These are phyloP conservation scores for Willowsia nigromaculata DNA, from an alignment of 2,888 invertebrate genomes.

Conservation along the genomic window DNA sequence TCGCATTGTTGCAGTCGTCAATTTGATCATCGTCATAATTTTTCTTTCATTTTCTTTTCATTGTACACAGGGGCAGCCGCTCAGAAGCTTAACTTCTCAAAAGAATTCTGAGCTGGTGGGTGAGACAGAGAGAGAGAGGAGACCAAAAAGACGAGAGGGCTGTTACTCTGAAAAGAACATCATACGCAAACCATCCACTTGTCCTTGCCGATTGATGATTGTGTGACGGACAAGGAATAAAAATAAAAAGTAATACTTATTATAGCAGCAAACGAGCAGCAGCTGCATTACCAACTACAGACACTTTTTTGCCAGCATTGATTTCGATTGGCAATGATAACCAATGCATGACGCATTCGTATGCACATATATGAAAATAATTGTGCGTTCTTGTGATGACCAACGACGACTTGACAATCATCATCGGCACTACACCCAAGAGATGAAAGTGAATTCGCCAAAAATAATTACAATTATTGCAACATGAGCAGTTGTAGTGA, in stretches of 20 bases:
- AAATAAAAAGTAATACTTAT: conserved; percentile 41
- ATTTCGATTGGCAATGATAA: conserved; percentile 40
- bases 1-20: background rate
- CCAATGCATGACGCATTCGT: conserved; percentile 30
- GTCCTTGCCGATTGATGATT: conserved; percentile 43
- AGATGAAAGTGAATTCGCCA: conserved; percentile 18
- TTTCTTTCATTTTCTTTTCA: conserved; percentile 20
- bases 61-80: conserved; percentile 25
- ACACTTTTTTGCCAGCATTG: background rate
- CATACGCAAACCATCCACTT: conserved; percentile 24
- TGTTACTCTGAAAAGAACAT: background rate
- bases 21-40: background rate
- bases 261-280: conserved; percentile 15
- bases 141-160: conserved; percentile 2
- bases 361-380: conserved; percentile 13
- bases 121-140: background rate
- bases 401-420: conserved; percentile 15
- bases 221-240: conserved; percentile 27
- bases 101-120: conserved; percentile 16
- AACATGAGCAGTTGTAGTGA: conserved; percentile 13
- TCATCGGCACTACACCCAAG: background rate
- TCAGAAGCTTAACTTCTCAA: conserved; percentile 30
- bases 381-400: conserved; percentile 24
- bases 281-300: background rate
- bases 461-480: conserved; percentile 21